Base-by-base conservation (phyloP, 2,888 invertebrate species). In the Phortica magna region DNA sequence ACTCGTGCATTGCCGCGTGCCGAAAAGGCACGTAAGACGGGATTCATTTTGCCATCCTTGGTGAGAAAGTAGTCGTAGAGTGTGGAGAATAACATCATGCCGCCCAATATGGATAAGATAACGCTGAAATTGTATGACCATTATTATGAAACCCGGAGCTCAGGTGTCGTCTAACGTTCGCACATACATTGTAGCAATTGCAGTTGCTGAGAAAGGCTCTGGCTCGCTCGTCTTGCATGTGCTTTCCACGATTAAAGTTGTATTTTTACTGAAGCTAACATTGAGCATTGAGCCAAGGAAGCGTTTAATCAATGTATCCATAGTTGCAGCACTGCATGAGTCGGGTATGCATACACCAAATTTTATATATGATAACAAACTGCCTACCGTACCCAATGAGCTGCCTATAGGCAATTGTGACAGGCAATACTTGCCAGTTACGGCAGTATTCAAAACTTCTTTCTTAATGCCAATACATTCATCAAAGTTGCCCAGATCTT, bases 401-500 rank as follows among this genome's bases (percentile, higher is more conserved):
- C 65, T 70, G 42, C 31, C 71, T 0, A 79, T 0, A 0, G 77
- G 5, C 0, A 83, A 7, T 0, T 76, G 65, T 6, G 82, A 53
- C 17, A 83, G 31, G 31, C 87, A 87, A 74, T 87, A 87, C 74
- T 89, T 84, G 0, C 87, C 90, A 7, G 59, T 43, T 0, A 48
- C 31, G 5, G 78, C 42, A 7, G 70, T 77, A 19, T 57, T 22
- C 0, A n/a, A 0, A 12, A 77, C 39, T 2, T 39, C 22, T 6
- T 82, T 75, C 3, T 82, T 73, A 22, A 91, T 87, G 4, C 74
- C 77, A 9, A 93, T 65, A 76, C 93, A 93, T 81, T 93, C 89
- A 76, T 93, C 92, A 72, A 84, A 93, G 79, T 90, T 90, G 9
- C 93, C 93, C 43, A 92, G 78, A 73, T 91, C 91, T 68, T 83